Evolutionary conservation across 2,797 vertebrate genomes (phyloP).

Genomic region (Lagorchestes hirsutus): DNA sequence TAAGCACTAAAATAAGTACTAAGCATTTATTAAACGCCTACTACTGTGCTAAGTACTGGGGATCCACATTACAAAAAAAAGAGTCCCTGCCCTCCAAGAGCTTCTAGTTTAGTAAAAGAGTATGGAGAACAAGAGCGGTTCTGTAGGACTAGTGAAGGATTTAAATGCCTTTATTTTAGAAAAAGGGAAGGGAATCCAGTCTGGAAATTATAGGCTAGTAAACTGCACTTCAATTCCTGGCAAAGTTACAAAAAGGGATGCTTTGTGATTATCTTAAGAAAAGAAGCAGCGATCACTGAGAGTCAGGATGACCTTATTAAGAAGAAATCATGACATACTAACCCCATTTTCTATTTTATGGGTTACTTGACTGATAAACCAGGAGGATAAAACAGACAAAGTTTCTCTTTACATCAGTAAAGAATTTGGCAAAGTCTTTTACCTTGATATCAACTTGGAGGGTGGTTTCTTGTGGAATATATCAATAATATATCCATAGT

Average conservation of each 20-base stretch:
- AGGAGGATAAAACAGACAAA: not conserved
- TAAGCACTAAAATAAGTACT: not conserved
- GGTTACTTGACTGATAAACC: not conserved
- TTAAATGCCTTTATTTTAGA: not conserved
- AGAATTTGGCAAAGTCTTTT: not conserved
- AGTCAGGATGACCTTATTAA: not conserved
- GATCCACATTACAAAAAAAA: not conserved
- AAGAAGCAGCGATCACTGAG: not conserved
- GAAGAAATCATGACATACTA: not conserved
- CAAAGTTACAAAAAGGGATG: not conserved
- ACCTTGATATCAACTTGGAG: not conserved
- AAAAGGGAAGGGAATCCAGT: not conserved
- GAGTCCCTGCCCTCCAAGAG: not conserved
- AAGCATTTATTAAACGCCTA: not conserved
- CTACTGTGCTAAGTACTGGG: not conserved
- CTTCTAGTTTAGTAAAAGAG: not conserved
- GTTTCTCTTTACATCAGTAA: not conserved
- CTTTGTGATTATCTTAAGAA: not conserved
- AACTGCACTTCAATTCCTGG: not conserved
- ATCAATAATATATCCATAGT: not conserved
- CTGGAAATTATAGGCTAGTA: not conserved
- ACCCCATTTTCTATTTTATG: not conserved
- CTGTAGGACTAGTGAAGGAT: not conserved
- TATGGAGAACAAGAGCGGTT: not conserved
- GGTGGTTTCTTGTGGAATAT: not conserved